A percentile compares a stretch with the other conserved stretches of the same genome.
These are phyloP conservation scores for Agapornis canus DNA, from an alignment of 2,797 vertebrate genomes.

Conservation along the genomic window DNA sequence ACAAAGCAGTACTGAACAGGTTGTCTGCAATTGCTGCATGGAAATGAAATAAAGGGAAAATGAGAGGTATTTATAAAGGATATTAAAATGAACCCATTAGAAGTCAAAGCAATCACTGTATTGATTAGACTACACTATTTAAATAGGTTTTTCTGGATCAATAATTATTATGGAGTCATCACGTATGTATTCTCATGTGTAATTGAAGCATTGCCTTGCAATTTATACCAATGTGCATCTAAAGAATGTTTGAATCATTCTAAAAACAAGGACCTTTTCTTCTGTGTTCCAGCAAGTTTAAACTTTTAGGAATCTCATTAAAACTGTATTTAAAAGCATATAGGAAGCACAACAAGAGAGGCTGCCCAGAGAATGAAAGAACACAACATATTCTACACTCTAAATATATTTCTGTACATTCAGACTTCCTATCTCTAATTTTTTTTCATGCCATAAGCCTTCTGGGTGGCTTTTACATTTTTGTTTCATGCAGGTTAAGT, in stretches of 20 bases:
- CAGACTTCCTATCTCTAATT: not conserved
- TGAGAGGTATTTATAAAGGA: not conserved
- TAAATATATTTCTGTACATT: not conserved
- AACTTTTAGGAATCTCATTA: not conserved
- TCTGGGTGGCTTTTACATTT: not conserved
- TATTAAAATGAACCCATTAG: not conserved
- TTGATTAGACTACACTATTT: not conserved
- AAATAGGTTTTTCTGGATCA: not conserved
- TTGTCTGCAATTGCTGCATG: not conserved
- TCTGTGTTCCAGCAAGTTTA: not conserved
- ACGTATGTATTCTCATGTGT: not conserved
- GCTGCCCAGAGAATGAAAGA: not conserved
- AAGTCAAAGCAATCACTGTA: not conserved
- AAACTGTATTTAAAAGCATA: not conserved
- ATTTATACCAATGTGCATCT: not conserved
- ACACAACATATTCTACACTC: not conserved
- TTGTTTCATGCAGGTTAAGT: not conserved
- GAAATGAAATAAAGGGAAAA: not conserved
- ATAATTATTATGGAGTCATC: not conserved
- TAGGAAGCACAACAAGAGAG: not conserved
- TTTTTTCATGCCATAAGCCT: not conserved
- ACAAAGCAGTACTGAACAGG: not conserved
- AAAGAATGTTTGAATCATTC: not conserved
- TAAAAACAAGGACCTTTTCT: not conserved
- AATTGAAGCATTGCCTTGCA: not conserved